Evolutionary conservation across 2,888 invertebrate species (phyloP).

Genomic region (Acronicta aceris): DNA sequence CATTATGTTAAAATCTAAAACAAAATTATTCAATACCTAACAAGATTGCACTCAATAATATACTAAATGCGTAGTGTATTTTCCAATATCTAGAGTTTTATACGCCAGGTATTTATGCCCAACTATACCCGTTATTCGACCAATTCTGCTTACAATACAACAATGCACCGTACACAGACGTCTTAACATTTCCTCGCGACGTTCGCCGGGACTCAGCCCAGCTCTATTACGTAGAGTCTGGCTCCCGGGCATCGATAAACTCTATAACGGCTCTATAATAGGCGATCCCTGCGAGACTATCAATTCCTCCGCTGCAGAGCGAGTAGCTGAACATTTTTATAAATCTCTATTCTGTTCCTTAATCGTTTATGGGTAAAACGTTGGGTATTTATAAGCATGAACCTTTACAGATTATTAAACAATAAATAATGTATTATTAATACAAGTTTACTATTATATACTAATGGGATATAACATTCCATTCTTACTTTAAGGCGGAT

Average conservation of each 20-base stretch:
- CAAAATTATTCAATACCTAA: no score
- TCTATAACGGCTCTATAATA: conserved; percentile 58
- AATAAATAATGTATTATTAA: no score
- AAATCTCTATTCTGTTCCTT: conserved; percentile 22
- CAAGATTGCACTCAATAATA: no score
- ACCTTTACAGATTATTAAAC: background rate
- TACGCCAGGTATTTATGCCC: no score
- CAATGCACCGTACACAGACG: conserved; percentile 6
- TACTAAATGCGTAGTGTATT: no score
- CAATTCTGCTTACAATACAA: conserved; percentile 6
- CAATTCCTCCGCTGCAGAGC: conserved; percentile 49
- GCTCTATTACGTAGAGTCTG: conserved; percentile 42
- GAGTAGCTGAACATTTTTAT: conserved; percentile 26
- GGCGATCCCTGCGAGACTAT: conserved; percentile 55
- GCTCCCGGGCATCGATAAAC: conserved; percentile 56
- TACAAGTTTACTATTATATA: no score
- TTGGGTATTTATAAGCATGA: background rate
- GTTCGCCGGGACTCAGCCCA: conserved; percentile 15
- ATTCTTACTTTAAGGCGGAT: no score
- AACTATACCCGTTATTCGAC: background rate
- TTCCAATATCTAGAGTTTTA: no score
- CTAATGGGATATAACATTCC: no score
- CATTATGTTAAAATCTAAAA: no score
- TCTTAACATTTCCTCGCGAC: conserved; percentile 20
- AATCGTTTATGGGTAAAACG: background rate